Evolutionary conservation across 2,888 invertebrate species (phyloP), one percentile per base, ranked within the genome.

Genomic region (Drosophila limbata): DNA sequence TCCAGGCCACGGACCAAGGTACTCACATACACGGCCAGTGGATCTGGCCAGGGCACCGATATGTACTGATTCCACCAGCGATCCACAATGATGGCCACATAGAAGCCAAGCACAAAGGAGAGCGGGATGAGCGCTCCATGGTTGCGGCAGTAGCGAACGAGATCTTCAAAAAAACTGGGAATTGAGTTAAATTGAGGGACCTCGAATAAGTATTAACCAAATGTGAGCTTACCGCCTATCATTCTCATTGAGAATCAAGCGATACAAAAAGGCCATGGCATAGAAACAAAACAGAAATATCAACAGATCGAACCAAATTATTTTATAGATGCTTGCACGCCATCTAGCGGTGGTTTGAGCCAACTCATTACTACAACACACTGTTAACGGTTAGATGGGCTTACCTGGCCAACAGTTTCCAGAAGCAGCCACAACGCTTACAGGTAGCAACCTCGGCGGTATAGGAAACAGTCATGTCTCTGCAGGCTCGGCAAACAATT

Each of bases 51-150:
- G 1, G 97, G 97, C 80, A 97, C 96, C 13, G 94, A 93, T 33
- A 94, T 95, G 89, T 96, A 97, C 91, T 97, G 97, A 90, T 94
- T 95, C 97, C 97, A 97, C 98, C 98, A 98, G 85, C 98, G 94
- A 57, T 95, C 96, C 95, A 98, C 97, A 44, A 98, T 97, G 73
- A 98, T 95, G 9, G 96, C 95, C 60, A 98, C 97, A 93, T 98
- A 98, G 93, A 98, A 98, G 77, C 98, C 98, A 80, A 98, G 94
- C 62, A 98, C 97, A 92, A 98, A 98, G 5, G 98, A 97, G 77
- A 98, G 92, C 6, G 98, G 98, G 85, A 98, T 98, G 67, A 97
- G 94, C 91, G 95, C 95, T 73, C 95, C 96, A 93, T 96, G 97
- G 79, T 95, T 95, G 89, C 95, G 95, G 92, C 98, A 98, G 92